Base-by-base conservation (phyloP, 2,888 invertebrate species). In the Polydrusus tereticollis region DNA sequence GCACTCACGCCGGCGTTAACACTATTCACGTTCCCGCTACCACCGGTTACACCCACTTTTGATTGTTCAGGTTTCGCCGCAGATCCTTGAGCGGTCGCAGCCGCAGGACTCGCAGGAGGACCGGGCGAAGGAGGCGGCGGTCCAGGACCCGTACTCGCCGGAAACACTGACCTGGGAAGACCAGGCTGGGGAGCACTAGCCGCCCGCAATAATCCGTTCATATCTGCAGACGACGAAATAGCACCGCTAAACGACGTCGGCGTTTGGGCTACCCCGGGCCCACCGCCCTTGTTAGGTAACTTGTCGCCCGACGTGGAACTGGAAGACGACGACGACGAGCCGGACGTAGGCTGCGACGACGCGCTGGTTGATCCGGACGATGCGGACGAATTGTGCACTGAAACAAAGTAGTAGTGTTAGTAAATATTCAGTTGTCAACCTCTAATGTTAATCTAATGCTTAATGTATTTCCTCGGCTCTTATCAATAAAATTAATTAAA, bases 21-120 rank as follows among this genome's bases (percentile, higher is more conserved):
- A 59, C 36, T 64, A 21, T 47, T 58, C 60, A 45, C 50, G 36
- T 67, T 60, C n/a, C 20, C 45, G 23, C 20, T 57, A 20, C 68
- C 60, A 16, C 64, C 77, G 20, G 64, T 60, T 50, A 64, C 73
- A 45, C 74, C 74, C 58, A 75, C 75, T 82, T 88, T 85, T 78
- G 87, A 85, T 82, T 87, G 87, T 78, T 87, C 87, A 16, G 86
- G 86, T 78, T 87, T 87, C 45, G 86, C 85, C 16, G 87, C 85
- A 8, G 86, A 85, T 36, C 86, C 86, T 62, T 86, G 86, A 36
- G 86, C 86, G 33, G 87, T 86, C 29, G 87, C 86, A 69, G 86
- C 86, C 1, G 87, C 87, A 41, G 87, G 87, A 78, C 86, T 86
- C 16, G 86, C 86, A 29, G 87, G 86, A 72, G 86, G 86, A 23